Evolutionary conservation across 2,888 invertebrate genomes (phyloP), one percentile per base, ranked within the genome.

Genomic region (Lepidocyrtoides sp.): DNA sequence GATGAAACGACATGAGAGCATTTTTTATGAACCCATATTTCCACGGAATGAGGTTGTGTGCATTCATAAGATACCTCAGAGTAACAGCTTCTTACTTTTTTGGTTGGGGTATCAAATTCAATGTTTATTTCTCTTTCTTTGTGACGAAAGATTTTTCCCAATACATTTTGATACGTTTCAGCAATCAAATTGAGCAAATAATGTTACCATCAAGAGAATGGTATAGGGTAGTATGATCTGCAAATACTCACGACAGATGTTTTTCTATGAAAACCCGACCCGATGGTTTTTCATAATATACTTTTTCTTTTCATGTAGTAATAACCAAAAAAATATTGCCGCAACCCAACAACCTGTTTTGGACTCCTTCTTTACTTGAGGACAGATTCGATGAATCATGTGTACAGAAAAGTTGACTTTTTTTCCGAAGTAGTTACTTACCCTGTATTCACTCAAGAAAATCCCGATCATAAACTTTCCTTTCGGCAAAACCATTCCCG

Each of bases 271-370:
- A 57, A 23, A 20, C 54, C 54, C 54, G n/a, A 20, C 23, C 36
- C 36, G 36, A 36, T 2, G 2, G 36, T 36, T 36, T 36, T 36
- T 36, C 7, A 36, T 36, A 36, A 4, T 36, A 36, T 36, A 36
- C 36, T 36, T 36, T 36, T 36, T 7, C 2, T 36, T 36, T 36
- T 36, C 36, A 36, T 4, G 36, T 2, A 48, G 12, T 48, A 10
- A 7, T 48, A 3, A 48, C 12, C n/a, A 48, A n/a, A n/a, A 48
- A 48, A 14, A 48, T 48, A 48, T 7, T 36, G 36, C 2, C 36
- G 82, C 17, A 72, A 82, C 57, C 66, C 48, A 90, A 77, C 84
- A 90, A 90, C 89, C 89, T 90, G 89, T 84, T 90, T 79, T 84
- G 29, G 75, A 44, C 36, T 84, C n/a, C n/a, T n/a, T n/a, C n/a